Evolutionary conservation across 2,113 vertebrate genomes (phyloP).

Genomic region (Lepisosteus oculatus): DNA sequence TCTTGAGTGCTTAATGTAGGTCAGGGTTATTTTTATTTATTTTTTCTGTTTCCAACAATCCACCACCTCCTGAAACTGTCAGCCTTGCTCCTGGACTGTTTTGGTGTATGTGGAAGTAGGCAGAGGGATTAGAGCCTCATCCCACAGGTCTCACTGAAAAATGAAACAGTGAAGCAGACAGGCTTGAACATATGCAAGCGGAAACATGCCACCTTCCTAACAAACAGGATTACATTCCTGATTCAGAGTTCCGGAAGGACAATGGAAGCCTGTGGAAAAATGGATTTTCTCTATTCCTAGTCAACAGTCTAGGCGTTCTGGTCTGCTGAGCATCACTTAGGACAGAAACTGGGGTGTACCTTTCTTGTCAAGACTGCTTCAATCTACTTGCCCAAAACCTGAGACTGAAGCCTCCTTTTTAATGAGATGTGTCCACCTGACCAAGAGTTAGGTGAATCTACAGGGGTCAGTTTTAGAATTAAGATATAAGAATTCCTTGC

Average conservation of each 20-base stretch:
- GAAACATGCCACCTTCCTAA: neutral
- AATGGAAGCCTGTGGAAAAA: too few relatives aligned
- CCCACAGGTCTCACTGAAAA: neutral
- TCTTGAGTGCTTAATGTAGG: slow-evolving; percentile 28
- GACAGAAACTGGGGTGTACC: too few relatives aligned
- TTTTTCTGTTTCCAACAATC: slow-evolving; percentile 22
- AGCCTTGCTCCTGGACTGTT: slow-evolving; percentile 7
- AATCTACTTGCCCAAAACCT: too few relatives aligned
- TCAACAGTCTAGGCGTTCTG: too few relatives aligned
- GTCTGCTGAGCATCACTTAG: too few relatives aligned
- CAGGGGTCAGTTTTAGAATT: too few relatives aligned
- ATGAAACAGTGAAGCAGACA: slow-evolving; percentile 15
- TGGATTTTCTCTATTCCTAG: too few relatives aligned
- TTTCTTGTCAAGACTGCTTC: too few relatives aligned
- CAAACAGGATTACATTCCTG: slow-evolving; percentile 63
- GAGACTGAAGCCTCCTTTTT: too few relatives aligned
- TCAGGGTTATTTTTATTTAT: slow-evolving; percentile 17
- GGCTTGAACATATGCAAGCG: slow-evolving; percentile 11
- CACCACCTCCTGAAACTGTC: slow-evolving; percentile 18
- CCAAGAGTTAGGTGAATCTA: too few relatives aligned
- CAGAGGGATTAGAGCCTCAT: neutral
- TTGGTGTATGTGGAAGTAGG: slow-evolving; percentile 6
- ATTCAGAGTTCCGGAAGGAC: slow-evolving; percentile 30
- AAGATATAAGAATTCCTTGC: too few relatives aligned
- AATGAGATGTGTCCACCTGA: too few relatives aligned